Evolutionary conservation across 1,140 invertebrate genomes (phyloP), one percentile per base, ranked within the genome.

Genomic region (Trinorchestia longiramus): DNA sequence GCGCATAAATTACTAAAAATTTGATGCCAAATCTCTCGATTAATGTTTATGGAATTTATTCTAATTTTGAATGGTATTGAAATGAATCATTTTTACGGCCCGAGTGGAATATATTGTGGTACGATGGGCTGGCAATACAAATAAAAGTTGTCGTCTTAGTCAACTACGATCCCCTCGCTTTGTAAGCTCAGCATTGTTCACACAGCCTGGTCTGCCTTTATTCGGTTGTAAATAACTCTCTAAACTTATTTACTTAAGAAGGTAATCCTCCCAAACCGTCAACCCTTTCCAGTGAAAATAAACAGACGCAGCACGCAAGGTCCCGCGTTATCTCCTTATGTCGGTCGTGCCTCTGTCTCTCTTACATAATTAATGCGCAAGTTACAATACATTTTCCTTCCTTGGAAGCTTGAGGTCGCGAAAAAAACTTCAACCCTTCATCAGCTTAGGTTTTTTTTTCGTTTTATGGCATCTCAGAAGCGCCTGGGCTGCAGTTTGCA

Each of bases 351-450:
- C 43, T 15, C n/a, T 90, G 88, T 11, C 88, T 41, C 43, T 36
- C 41, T 43, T 42, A 28, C 88, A 90, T 90, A 90, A 90, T 90
- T 90, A 90, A 90, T 90, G 88, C 88, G 41, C 43, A 28, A 41
- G 15, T 90, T 42, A 90, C 88, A 90, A 90, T 90, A 36, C 88
- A 1, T 3, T 42, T 90, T 41, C 41, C 43, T 90, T 43, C 43
- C n/a, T 11, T 42, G 11, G 88, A 42, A 90, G 41, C 88, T 90
- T 42, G 43, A 42, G 43, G n/a, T 15, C 28, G n/a, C 23, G 88
- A 28, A 90, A 90, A 90, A 90, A 41, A 42, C 43, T 43, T 90
- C 88, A 90, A 90, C 88, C 88, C 88, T 90, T 90, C 43, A 43
- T 43, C 88, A 90, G 88, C 88, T 90, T 90, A 90, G 43, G 0